Evolutionary conservation across 2,888 invertebrate genomes (phyloP), one percentile per base, ranked within the genome.

Genomic region (Dorcus hopei): DNA sequence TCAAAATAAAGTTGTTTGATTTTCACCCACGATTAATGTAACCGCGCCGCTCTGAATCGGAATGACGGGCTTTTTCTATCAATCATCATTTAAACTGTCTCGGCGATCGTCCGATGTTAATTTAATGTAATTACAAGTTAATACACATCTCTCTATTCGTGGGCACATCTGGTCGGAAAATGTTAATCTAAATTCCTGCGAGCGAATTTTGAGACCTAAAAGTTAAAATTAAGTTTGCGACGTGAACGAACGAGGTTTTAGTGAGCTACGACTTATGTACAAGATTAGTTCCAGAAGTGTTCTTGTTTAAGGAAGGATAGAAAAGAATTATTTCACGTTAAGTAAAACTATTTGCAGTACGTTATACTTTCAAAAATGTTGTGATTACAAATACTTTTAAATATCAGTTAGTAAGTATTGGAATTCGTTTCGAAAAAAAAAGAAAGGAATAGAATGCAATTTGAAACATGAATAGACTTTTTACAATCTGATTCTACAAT

Each of bases 41-140:
- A 45, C 14, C 40, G 42, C 54, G 55, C 26, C 59, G 41, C 51
- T 47, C 19, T 38, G 54, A 54, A 59, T 54, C 59, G 49, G 54
- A 59, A 58, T 58, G 58, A 54, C 54, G 58, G 54, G 54, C 57
- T 68, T 72, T 74, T 74, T 72, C 74, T 74, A 77, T 77, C 70
- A 76, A 77, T 77, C 77, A 75, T 74, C 73, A 75, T 77, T 76
- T 75, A 72, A 71, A 73, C 72, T 73, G 75, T 74, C 75, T 70
- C 71, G 68, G 72, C 71, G 71, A 71, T 71, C 68, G 69, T 66
- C 68, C 69, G 67, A 71, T 73, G 75, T 74, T 77, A 74, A 76
- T 76, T 74, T 74, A 75, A 76, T 72, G 72, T 75, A 76, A 77
- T 77, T 77, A 76, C 72, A 75, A 74, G 73, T 73, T 74, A 74